A percentile compares a stretch with the other conserved stretches of the same genome.
Evolutionary conservation across 1,140 invertebrate genomes (phyloP).

Genomic region (Bombus confusus): DNA sequence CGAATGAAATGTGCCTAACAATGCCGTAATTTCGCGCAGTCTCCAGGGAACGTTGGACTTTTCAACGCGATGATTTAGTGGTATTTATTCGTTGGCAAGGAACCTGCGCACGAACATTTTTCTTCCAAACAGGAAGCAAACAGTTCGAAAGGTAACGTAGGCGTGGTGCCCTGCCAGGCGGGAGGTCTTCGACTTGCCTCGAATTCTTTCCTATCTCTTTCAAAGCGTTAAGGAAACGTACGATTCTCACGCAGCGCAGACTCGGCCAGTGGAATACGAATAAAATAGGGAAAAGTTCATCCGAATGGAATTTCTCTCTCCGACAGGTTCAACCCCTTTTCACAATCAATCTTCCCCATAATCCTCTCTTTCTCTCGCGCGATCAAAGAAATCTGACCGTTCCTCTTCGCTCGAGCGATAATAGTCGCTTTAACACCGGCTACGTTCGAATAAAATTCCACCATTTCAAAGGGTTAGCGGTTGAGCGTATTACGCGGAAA

Average conservation of each 20-base stretch:
- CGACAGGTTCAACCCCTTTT: too few relatives aligned
- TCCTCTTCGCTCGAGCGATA: too few relatives aligned
- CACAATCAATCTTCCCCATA: too few relatives aligned
- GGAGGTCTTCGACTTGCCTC: slow-evolving; percentile 39
- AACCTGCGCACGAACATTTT: slow-evolving; percentile 23
- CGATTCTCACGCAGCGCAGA: slow-evolving; percentile 1
- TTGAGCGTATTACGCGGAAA: background rate
- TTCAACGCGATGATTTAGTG: slow-evolving; percentile 37
- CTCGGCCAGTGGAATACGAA: background rate
- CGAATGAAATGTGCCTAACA: slow-evolving; percentile 14
- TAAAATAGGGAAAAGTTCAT: background rate
- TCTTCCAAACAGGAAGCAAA: slow-evolving; percentile 29
- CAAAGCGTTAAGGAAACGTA: background rate
- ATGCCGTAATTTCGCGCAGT: slow-evolving; percentile 16
- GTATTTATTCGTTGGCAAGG: slow-evolving; percentile 25
- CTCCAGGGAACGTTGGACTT: background rate
- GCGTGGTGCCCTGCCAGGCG: slow-evolving; percentile 40
- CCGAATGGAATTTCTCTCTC: background rate
- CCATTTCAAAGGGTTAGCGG: too few relatives aligned
- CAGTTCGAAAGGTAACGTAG: slow-evolving; percentile 42
- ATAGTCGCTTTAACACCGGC: too few relatives aligned
- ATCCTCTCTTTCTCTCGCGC: too few relatives aligned
- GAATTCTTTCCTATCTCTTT: slow-evolving; percentile 33
- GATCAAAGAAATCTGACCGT: too few relatives aligned
- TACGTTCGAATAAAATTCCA: background rate